Base-by-base conservation (phyloP, 2,888 invertebrate genomes). In the Scaptodrosophila latifasciaeformis region DNA sequence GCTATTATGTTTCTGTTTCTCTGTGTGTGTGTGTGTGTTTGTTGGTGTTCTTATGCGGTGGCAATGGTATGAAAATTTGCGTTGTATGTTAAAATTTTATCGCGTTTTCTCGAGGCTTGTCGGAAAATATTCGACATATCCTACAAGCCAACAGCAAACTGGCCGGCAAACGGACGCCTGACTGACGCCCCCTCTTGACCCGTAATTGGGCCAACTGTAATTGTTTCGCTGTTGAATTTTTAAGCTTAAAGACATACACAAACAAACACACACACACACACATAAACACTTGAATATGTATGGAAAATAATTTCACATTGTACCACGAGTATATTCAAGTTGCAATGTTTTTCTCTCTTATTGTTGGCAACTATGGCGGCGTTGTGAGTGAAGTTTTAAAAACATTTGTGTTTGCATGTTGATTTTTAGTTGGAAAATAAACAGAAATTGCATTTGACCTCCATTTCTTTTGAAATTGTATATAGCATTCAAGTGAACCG, bases 31-130 rank as follows among this genome's bases (percentile, higher is more conserved):
- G 27, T 31, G 6, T 35, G 27, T 27, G 29, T 45, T 9, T 29
- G 15, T 48, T 30, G 35, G 34, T 49, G 56, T 50, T 45, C 55
- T 12, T 5, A 3, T 12, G 9, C 12, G 9, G 21, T 24, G 12
- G 12, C 6, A 37, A 37, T 17, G 21, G 5, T 19, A 58, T 49
- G 45, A 52, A 70, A 71, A 68, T 76, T 75, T 60, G 76, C 58
- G 59, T 55, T 71, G 60, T 72, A 76, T 78, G 76, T 72, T 68
- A 79, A 72, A 75, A 70, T 80, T 70, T 66, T 80, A 75, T 75
- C 80, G 75, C 67, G 62, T 58, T 76, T 71, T 63, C 65, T 67
- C 65, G 54, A 56, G 62, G 62, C 60, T 67, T 62, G 67, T 67
- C 62, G 60, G 59, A 57, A 72, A 65, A 67, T 70, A 59, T 77